Conservation (phyloP, 2,888 invertebrate species). For the Machimus rusticus region DNA sequence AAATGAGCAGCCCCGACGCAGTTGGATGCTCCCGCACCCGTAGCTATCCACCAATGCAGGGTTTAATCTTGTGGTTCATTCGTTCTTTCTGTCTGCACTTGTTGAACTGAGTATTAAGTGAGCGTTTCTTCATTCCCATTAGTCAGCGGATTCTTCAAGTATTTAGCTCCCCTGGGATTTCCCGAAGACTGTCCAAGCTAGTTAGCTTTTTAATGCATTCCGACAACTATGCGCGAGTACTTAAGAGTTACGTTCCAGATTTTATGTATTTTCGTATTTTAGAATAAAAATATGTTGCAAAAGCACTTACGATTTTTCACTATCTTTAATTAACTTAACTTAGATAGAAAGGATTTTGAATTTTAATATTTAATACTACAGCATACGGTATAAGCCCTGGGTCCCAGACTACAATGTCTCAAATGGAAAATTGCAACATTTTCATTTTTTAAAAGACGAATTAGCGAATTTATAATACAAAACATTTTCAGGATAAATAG, state of each 20-base stretch:
- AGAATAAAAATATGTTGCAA: slow-evolving; percentile 10
- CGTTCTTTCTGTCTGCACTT: not conserved
- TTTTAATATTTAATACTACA: not conserved
- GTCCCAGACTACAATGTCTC: no score
- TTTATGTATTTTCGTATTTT: slow-evolving; percentile 16
- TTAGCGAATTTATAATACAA: no score
- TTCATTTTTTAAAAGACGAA: no score
- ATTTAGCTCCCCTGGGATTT: not conserved
- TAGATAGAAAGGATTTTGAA: not conserved
- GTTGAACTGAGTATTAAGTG: not conserved
- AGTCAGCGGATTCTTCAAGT: not conserved
- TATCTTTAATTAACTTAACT: not conserved
- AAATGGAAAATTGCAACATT: no score
- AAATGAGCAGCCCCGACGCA: not conserved
- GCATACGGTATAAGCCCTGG: not conserved
- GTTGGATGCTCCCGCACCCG: not conserved
- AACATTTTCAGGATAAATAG: no score
- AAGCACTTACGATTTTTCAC: not conserved
- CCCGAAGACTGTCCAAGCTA: not conserved
- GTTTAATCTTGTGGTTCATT: not conserved
- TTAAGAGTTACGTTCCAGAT: slow-evolving; percentile 5
- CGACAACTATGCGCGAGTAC: not conserved
- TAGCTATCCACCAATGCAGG: not conserved
- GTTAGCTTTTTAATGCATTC: not conserved
- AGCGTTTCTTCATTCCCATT: not conserved